Evolutionary conservation across 64 coral and sea anemone genomes (phyloP).

Genomic region (Cladopsammia gracilis): DNA sequence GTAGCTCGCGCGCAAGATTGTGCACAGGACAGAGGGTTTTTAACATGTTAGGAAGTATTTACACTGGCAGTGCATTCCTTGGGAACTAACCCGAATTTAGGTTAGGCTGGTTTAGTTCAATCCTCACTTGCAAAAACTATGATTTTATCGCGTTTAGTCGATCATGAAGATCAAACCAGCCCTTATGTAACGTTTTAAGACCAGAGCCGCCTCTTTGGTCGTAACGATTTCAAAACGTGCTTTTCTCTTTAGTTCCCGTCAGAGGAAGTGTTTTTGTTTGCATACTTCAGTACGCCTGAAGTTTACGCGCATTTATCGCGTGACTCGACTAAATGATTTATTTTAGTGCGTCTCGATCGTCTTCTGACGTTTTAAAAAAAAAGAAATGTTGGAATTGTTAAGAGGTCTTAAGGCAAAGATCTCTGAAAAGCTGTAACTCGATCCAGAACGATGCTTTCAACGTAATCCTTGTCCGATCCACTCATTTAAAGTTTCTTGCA

Average conservation of each 20-base stretch:
- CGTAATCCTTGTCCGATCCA: neutral
- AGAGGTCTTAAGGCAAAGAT: no score
- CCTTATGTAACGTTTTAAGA: neutral
- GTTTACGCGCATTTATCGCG: neutral
- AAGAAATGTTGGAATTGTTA: neutral
- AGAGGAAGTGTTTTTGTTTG: slow-evolving; percentile 15
- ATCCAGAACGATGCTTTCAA: neutral
- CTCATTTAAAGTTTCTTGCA: neutral
- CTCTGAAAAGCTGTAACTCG: neutral
- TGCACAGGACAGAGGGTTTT: neutral
- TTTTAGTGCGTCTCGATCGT: neutral
- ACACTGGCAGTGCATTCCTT: slow-evolving; percentile 22
- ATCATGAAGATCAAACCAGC: no score
- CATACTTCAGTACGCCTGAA: neutral
- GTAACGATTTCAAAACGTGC: neutral
- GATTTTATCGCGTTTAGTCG: no score
- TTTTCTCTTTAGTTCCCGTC: neutral
- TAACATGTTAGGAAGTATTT: slow-evolving; percentile 9
- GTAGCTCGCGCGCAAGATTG: neutral
- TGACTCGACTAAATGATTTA: neutral
- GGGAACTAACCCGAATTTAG: slow-evolving; percentile 14
- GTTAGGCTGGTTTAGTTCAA: neutral
- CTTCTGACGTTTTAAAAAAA: neutral
- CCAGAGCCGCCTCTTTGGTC: neutral
- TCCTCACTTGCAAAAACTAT: neutral